phyloP scores from a whole-genome alignment of 2,113 vertebrate species.

The Periophthalmodon schlosseri region DNA sequence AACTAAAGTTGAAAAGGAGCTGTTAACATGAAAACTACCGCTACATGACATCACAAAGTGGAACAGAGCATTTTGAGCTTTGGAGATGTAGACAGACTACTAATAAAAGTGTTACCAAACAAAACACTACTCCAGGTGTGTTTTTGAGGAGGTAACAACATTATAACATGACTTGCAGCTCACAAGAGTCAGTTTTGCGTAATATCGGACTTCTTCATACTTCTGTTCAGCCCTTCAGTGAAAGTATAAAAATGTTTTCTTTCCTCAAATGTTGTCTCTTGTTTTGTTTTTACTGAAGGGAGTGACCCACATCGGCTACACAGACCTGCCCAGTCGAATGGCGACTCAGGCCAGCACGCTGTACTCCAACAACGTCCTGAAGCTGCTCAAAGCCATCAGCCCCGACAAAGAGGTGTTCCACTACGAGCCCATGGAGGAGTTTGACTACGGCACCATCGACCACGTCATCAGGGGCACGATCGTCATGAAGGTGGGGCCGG shows the following conservation, averaged over 20 bases:
- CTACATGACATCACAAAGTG: too few relatives aligned
- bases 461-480: constrained; percentile 79
- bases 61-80: too few relatives aligned
- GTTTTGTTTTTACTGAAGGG: constrained; percentile 65
- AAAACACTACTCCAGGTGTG: too few relatives aligned
- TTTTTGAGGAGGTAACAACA: too few relatives aligned
- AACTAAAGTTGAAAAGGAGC: too few relatives aligned
- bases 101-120: too few relatives aligned
- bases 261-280: constrained; percentile 12
- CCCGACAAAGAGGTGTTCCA: constrained; percentile 84
- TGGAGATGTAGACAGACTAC: too few relatives aligned
- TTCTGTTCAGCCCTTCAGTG: too few relatives aligned
- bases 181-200: too few relatives aligned
- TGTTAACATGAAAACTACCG: too few relatives aligned
- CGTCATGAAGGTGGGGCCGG: constrained; percentile 73
- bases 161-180: too few relatives aligned
- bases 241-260: not conserved
- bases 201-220: too few relatives aligned
- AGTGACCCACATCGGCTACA: constrained; percentile 83
- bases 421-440: constrained; percentile 80
- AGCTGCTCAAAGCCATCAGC: constrained; percentile 86
- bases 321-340: constrained; percentile 85
- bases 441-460: constrained; percentile 80
- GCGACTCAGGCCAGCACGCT: constrained; percentile 85
- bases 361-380: constrained; percentile 87